Evolutionary conservation across 2,113 vertebrate species (phyloP).

Genomic region (Burhinus bistriatus): DNA sequence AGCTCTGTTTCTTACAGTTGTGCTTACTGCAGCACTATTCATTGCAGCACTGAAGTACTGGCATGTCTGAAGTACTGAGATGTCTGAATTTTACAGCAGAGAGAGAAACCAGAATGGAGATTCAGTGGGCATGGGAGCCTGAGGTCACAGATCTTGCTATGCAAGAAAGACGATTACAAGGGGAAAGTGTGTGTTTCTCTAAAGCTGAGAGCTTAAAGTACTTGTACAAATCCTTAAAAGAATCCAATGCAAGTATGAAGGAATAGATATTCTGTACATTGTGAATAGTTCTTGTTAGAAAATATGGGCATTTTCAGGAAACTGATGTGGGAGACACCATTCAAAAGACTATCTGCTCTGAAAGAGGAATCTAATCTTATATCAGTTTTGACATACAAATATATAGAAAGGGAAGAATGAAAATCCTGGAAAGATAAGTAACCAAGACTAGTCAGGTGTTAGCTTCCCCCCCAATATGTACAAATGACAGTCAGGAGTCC

Average conservation of each 20-base stretch:
- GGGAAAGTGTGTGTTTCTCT: neutral
- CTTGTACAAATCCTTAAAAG: neutral
- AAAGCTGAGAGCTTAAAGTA: neutral
- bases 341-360: neutral
- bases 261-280: neutral
- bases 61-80: neutral
- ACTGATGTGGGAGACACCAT: neutral
- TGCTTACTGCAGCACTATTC: slow-evolving; percentile 36
- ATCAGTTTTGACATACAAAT: neutral
- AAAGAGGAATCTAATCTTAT: neutral
- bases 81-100: neutral
- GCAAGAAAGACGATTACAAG: neutral
- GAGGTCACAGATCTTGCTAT: neutral
- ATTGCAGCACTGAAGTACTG: neutral
- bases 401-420: neutral
- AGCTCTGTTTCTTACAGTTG: neutral
- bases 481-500: neutral
- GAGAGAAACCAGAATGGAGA: neutral
- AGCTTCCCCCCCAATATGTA: neutral
- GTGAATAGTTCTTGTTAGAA: neutral
- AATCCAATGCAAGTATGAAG: neutral
- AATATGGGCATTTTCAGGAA: neutral
- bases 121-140: neutral
- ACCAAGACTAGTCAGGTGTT: neutral
- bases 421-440: neutral